Conservation (phyloP, 2,888 invertebrate species). For the Acanthosepion pharaonis region DNA sequence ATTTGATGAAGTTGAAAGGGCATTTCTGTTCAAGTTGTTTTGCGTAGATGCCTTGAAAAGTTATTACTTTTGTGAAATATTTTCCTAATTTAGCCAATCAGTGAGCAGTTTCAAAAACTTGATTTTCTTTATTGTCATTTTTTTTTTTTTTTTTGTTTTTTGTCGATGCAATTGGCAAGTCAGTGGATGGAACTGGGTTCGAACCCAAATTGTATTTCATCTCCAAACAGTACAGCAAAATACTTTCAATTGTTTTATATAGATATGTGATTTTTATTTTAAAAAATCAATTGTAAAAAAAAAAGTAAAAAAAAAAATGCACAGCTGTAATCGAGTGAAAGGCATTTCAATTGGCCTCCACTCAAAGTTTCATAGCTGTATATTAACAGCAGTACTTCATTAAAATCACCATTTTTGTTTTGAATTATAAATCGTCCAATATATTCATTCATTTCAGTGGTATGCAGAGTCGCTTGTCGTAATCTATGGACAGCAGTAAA, state of each 20-base stretch:
- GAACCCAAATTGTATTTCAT: neutral
- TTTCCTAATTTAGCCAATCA: neutral
- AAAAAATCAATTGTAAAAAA: neutral
- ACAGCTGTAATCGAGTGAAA: neutral
- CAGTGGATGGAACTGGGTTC: neutral
- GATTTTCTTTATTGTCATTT: neutral
- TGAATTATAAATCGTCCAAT: neutral
- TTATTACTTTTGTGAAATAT: neutral
- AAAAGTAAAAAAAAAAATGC: neutral
- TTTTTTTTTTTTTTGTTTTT: neutral
- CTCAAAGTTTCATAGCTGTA: neutral
- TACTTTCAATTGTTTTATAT: neutral
- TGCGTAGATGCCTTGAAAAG: neutral
- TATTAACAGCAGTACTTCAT: neutral
- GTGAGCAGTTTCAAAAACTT: neutral
- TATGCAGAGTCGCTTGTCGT: neutral
- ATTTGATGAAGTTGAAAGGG: neutral
- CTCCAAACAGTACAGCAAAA: neutral
- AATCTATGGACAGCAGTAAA: neutral
- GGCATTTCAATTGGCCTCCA: neutral
- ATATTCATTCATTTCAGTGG: neutral
- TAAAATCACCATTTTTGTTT: neutral
- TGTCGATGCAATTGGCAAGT: neutral
- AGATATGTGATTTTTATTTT: neutral
- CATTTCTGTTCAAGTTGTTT: neutral